Percentiles rank a stretch among this genome's conserved stretches.
These are phyloP conservation scores for Abramis brama DNA, from an alignment of 2,113 vertebrate species.

Conservation along the genomic window DNA sequence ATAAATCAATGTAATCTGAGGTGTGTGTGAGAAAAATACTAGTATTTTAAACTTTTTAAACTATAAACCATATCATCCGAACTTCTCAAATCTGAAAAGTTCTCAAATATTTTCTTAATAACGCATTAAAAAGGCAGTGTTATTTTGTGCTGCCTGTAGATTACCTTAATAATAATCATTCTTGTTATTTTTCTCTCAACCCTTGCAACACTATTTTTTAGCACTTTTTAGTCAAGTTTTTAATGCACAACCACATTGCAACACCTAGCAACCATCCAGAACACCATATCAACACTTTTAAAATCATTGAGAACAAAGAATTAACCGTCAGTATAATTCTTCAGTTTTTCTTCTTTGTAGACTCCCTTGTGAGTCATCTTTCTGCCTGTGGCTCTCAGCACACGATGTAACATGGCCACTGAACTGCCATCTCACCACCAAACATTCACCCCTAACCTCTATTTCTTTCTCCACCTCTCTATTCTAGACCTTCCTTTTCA, in stretches of 20 bases:
- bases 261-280: background rate
- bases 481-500: conserved; percentile 1
- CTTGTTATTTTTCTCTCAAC: no score
- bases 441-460: conserved; percentile 23
- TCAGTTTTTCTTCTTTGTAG: conserved; percentile 6
- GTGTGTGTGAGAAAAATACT: no score
- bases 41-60: no score
- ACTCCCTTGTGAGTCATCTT: conserved; percentile 7
- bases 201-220: no score
- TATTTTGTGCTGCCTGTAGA: no score
- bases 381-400: conserved; percentile 4
- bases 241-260: background rate
- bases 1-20: no score
- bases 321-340: background rate
- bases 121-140: no score
- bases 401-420: conserved; percentile 4
- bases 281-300: background rate
- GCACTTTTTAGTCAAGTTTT: no score
- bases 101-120: no score
- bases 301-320: background rate
- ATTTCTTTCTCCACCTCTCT: background rate
- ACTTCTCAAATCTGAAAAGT: no score
- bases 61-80: no score
- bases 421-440: background rate
- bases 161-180: no score